Conservation (phyloP, 2,797 vertebrate genomes). For the Acanthurus tractus region DNA sequence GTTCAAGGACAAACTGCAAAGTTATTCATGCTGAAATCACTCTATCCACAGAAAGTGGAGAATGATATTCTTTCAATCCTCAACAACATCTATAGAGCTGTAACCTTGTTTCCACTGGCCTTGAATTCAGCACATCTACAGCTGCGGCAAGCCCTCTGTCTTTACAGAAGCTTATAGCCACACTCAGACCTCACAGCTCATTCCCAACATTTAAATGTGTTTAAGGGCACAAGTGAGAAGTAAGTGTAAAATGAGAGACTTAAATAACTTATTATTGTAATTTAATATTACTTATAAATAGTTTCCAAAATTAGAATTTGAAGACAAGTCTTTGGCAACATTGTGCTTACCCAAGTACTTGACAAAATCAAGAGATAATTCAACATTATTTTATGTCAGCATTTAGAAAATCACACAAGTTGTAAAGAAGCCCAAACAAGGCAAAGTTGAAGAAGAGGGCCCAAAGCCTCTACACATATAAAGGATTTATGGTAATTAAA, state of each 20-base stretch:
- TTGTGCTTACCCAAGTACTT: neutral
- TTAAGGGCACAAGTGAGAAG: neutral
- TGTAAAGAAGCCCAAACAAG: neutral
- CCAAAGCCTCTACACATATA: too few species aligned
- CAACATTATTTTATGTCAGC: neutral
- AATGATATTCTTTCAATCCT: neutral
- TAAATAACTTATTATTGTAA: neutral
- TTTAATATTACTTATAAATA: neutral
- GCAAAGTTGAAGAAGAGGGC: too few species aligned
- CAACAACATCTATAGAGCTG: neutral
- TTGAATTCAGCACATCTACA: neutral
- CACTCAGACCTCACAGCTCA: neutral
- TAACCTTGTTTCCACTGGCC: neutral
- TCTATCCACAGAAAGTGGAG: neutral
- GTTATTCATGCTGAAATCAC: conserved; percentile 6
- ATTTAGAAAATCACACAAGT: neutral
- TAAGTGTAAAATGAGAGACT: neutral
- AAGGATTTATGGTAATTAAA: too few species aligned
- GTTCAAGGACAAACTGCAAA: conserved; percentile 21
- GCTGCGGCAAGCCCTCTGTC: neutral
- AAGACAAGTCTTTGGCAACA: neutral
- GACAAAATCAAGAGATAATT: neutral
- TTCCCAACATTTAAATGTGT: neutral
- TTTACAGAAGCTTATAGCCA: neutral
- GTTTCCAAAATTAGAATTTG: too few species aligned